A percentile compares a stretch with the other conserved stretches of the same genome.
Evolutionary conservation across 2,113 vertebrate species (phyloP).

Genomic region (Enhydra lutris): DNA sequence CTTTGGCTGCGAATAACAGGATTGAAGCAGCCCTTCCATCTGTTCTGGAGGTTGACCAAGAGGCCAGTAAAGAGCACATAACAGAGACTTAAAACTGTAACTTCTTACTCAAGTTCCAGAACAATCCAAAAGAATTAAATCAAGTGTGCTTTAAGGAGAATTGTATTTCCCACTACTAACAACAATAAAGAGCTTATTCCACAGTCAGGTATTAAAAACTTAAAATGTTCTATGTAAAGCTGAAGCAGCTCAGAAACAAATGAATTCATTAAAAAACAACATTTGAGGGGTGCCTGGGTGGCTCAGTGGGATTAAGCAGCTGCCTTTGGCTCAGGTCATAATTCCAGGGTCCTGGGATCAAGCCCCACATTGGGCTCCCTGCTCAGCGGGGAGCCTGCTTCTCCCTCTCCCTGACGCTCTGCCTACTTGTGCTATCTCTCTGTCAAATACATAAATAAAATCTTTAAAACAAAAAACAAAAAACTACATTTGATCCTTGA

Average conservation of each 20-base stretch:
- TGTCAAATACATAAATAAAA: too few species aligned
- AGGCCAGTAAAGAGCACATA: neutral
- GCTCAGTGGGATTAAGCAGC: too few species aligned
- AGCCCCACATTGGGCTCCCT: too few species aligned
- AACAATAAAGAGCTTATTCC: neutral
- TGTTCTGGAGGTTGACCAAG: neutral
- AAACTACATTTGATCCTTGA: neutral
- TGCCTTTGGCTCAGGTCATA: too few species aligned
- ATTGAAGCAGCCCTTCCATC: neutral
- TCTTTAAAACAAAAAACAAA: neutral
- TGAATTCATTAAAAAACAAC: neutral
- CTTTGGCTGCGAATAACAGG: neutral
- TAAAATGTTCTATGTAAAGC: neutral
- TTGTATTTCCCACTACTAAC: neutral
- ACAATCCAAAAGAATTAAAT: slow-evolving; percentile 29
- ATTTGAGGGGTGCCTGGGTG: too few species aligned
- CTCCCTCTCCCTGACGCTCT: too few species aligned
- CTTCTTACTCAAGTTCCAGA: slow-evolving; percentile 30
- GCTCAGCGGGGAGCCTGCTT: too few species aligned
- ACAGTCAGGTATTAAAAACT: neutral
- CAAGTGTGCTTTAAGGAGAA: neutral
- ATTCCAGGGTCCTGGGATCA: too few species aligned
- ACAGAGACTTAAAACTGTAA: neutral
- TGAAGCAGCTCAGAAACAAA: slow-evolving; percentile 30
- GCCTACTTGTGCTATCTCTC: too few species aligned